Evolutionary conservation across 2,888 invertebrate genomes (phyloP).

Genomic region (Platycheirus albimanus): DNA sequence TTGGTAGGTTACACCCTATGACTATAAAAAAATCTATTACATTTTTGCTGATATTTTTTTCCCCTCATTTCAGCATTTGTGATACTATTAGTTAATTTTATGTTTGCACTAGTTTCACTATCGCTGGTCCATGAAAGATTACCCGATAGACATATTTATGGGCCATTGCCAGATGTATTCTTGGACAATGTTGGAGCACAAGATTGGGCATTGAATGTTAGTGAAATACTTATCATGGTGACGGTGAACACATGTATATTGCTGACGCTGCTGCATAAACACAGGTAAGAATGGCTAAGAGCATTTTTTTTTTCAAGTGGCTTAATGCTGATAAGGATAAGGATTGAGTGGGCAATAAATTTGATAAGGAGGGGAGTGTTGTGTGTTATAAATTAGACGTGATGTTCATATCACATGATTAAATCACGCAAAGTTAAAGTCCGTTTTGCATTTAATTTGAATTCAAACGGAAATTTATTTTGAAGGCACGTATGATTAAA

Average conservation of each 20-base stretch:
- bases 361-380: too few relatives aligned
- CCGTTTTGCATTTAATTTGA: too few relatives aligned
- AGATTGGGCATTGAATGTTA: constrained; percentile 92
- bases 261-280: constrained; percentile 92
- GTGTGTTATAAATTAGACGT: too few relatives aligned
- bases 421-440: too few relatives aligned
- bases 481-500: too few relatives aligned
- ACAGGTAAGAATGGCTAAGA: constrained; percentile 84
- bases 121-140: constrained; percentile 94
- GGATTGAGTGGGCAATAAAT: too few relatives aligned
- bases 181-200: constrained; percentile 89
- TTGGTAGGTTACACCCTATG: constrained; percentile 76
- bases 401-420: too few relatives aligned
- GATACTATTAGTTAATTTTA: constrained; percentile 86
- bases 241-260: constrained; percentile 90
- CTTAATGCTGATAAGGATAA: too few relatives aligned
- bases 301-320: too few relatives aligned
- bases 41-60: constrained; percentile 23
- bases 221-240: constrained; percentile 93
- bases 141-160: constrained; percentile 89
- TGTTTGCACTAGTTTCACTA: constrained; percentile 88
- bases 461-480: too few relatives aligned
- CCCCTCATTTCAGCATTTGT: constrained; percentile 85
- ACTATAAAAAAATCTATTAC: constrained; percentile 80
- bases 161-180: constrained; percentile 92